Conservation (phyloP, 2,797 vertebrate genomes). For the Euthynnus affinis region DNA sequence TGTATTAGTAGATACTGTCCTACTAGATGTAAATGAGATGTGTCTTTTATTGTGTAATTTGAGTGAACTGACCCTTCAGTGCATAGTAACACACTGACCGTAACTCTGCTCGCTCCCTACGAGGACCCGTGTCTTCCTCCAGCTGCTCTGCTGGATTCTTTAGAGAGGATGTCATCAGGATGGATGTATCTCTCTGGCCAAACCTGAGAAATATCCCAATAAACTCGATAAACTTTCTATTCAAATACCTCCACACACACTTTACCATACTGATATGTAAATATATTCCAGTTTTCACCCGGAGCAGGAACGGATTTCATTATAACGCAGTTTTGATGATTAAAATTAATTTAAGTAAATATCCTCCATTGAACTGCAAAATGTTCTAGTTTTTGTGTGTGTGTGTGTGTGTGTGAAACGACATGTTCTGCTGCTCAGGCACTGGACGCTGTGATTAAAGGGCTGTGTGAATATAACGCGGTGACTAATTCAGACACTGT, state of each 20-base stretch:
- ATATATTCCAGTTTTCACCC: background rate
- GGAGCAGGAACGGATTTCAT: background rate
- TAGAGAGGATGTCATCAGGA: conserved; percentile 83
- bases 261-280: background rate
- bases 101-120: conserved; percentile 69
- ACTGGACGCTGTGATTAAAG: conserved; percentile 20
- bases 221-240: background rate
- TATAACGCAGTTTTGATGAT: background rate
- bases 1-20: background rate
- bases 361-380: background rate
- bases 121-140: conserved; percentile 56
- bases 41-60: background rate
- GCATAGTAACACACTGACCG: conserved; percentile 72
- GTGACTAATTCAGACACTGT: conserved; percentile 62
- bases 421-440: conserved; percentile 22
- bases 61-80: background rate
- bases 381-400: background rate
- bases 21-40: background rate
- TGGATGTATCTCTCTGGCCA: conserved; percentile 81
- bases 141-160: conserved; percentile 72
- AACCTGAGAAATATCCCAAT: conserved; percentile 73
- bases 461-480: conserved; percentile 16
- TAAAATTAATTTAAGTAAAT: background rate
- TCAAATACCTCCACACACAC: background rate
- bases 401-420: too few species aligned